Evolutionary conservation across 1,140 invertebrate species (phyloP).

Genomic region (Trachymyrmex septentrionalis): DNA sequence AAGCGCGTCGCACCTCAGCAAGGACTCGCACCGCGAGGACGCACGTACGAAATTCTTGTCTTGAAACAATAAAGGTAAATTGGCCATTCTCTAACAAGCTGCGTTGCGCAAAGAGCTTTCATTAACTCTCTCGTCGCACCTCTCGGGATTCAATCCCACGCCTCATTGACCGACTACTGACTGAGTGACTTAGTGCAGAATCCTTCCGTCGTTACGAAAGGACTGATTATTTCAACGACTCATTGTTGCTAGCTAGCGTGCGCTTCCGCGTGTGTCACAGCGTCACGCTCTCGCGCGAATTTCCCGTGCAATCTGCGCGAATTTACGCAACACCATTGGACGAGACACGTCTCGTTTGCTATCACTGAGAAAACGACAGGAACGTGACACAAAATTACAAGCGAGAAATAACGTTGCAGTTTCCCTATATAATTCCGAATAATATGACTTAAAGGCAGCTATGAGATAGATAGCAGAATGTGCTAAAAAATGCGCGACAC

Average conservation of each 20-base stretch:
- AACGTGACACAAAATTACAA: conserved; percentile 14
- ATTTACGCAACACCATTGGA: conserved; percentile 18
- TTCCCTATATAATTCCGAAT: conserved; percentile 31
- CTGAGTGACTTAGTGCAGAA: conserved; percentile 70
- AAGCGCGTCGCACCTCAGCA: conserved; percentile 41
- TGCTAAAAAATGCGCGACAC: not conserved
- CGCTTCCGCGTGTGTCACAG: conserved; percentile 70
- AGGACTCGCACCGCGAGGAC: conserved; percentile 59
- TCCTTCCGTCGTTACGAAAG: conserved; percentile 74
- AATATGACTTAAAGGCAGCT: not conserved
- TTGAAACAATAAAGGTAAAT: conserved; percentile 48
- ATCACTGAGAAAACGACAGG: not conserved
- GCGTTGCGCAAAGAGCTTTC: conserved; percentile 66
- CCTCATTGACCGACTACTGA: conserved; percentile 72
- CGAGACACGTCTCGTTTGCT: not conserved
- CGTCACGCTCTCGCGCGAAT: conserved; percentile 14
- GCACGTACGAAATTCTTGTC: not conserved
- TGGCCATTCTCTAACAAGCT: conserved; percentile 56
- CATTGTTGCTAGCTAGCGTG: conserved; percentile 68
- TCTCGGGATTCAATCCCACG: conserved; percentile 72
- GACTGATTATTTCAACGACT: conserved; percentile 74
- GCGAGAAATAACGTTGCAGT: conserved; percentile 30
- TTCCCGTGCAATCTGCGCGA: conserved; percentile 32
- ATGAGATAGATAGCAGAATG: not conserved
- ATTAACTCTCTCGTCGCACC: conserved; percentile 66